Conservation (phyloP, 1,140 invertebrate species). For the Drosophila carrolli region DNA sequence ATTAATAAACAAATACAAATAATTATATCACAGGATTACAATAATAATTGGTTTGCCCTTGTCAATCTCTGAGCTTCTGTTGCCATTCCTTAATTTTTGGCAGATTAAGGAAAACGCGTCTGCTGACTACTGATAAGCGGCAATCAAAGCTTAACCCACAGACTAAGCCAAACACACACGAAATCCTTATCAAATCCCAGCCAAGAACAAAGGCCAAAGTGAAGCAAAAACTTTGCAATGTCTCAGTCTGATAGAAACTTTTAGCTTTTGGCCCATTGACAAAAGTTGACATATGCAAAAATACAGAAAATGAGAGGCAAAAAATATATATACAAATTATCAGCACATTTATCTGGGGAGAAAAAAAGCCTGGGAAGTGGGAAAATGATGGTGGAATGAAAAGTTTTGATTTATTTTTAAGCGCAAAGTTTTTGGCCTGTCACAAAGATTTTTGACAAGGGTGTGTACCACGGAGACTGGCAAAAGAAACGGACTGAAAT, state of each 20-base stretch:
- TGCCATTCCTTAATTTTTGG: not conserved
- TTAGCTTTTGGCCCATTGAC: constrained; percentile 44
- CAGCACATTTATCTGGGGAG: constrained; percentile 37
- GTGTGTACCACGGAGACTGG: constrained; percentile 24
- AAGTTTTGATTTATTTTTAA: constrained; percentile 57
- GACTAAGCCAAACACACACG: constrained; percentile 17
- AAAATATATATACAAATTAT: constrained; percentile 42
- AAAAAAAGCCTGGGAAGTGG: not conserved
- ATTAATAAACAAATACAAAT: no score
- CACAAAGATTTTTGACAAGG: constrained; percentile 52
- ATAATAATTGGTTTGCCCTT: no score
- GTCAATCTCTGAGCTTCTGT: no score
- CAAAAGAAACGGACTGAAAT: constrained; percentile 23
- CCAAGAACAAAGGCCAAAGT: constrained; percentile 33
- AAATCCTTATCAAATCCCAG: constrained; percentile 39
- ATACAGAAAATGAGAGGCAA: constrained; percentile 13
- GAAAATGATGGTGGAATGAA: constrained; percentile 37
- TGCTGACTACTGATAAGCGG: constrained; percentile 28
- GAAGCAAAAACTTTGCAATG: constrained; percentile 37
- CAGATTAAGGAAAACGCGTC: constrained; percentile 7
- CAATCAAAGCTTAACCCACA: constrained; percentile 35
- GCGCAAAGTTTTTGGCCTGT: constrained; percentile 48
- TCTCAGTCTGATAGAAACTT: constrained; percentile 44
- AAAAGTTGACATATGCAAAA: constrained; percentile 55
- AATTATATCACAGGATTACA: no score